Conservation (phyloP, 2,113 vertebrate species). For the Todiramphus chloris region DNA sequence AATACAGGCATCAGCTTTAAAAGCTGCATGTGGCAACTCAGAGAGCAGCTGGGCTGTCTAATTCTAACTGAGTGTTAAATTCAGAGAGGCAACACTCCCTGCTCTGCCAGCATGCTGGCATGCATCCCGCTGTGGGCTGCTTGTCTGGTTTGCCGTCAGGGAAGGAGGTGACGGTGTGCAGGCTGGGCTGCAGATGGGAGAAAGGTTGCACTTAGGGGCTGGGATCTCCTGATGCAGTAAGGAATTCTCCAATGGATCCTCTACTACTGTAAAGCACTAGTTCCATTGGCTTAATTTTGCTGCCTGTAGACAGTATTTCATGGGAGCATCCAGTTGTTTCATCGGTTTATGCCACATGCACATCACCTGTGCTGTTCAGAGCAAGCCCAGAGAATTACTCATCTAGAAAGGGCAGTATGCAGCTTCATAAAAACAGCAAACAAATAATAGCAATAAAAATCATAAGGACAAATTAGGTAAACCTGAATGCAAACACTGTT, state of each 20-base stretch:
- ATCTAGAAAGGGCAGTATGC: not conserved
- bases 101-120: not conserved
- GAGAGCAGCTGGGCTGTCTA: not conserved
- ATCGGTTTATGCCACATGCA: not conserved
- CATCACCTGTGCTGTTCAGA: not conserved
- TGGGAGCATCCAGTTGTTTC: not conserved
- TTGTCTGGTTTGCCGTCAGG: not conserved
- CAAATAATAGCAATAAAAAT: not conserved
- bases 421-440: not conserved
- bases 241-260: not conserved
- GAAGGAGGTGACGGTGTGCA: fast-evolving
- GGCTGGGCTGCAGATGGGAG: not conserved
- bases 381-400: not conserved
- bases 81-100: not conserved
- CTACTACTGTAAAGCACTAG: not conserved
- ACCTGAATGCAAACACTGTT: not conserved
- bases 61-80: not conserved
- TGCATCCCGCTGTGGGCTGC: not conserved
- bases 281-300: not conserved
- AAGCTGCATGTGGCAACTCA: not conserved
- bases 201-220: not conserved
- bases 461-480: not conserved
- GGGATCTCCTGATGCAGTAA: not conserved
- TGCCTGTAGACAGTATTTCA: not conserved
- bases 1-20: not conserved